These are phyloP conservation scores for Leucoraja ocellata DNA, from an alignment of 2,797 vertebrate species.

Conservation along the genomic window DNA sequence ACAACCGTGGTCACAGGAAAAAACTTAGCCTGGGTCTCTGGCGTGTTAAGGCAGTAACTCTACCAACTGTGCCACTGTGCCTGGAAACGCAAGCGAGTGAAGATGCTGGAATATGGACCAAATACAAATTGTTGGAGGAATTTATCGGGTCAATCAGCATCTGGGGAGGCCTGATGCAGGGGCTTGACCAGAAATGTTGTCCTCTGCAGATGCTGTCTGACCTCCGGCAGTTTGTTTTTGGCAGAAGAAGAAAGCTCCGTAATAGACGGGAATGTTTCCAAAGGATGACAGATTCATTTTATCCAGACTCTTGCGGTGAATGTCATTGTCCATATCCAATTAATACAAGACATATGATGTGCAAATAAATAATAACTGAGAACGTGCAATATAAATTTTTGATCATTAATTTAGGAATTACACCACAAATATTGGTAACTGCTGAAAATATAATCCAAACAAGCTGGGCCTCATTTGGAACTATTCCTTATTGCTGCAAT, in stretches of 20 bases:
- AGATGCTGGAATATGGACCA: too few species aligned
- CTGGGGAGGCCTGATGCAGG: too few species aligned
- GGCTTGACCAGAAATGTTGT: too few species aligned
- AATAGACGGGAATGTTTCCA: neutral
- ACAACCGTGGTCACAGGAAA: too few species aligned
- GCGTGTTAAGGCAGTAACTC: too few species aligned
- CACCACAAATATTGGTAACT: neutral
- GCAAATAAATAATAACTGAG: neutral
- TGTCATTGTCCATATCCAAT: neutral
- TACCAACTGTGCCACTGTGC: too few species aligned
- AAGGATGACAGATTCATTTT: neutral
- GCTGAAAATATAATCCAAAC: neutral
- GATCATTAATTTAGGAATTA: neutral
- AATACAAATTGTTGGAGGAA: too few species aligned
- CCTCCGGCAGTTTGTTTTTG: too few species aligned
- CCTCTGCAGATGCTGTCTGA: too few species aligned
- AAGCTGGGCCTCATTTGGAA: neutral
- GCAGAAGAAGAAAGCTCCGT: neutral
- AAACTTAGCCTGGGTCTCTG: too few species aligned
- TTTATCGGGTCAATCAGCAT: too few species aligned
- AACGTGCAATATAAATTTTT: neutral
- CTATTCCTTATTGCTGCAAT: neutral
- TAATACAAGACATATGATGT: neutral
- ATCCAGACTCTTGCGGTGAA: neutral
- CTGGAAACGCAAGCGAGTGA: too few species aligned